Base-by-base conservation (phyloP, 2,797 vertebrate species). In the Lateolabrax maculatus region DNA sequence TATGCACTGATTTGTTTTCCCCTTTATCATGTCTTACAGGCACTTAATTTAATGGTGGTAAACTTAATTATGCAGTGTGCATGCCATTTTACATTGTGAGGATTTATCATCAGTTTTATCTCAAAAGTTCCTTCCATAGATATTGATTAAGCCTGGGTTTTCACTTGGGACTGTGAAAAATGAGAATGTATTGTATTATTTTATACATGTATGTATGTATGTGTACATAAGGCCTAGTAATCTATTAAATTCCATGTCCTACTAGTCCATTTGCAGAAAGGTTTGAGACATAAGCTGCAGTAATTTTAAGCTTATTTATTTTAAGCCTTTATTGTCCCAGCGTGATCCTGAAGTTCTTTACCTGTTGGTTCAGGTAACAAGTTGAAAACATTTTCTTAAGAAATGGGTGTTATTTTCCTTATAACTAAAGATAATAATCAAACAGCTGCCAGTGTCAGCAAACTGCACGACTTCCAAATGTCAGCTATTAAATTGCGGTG, bases 131-230 rank as follows among this genome's bases (percentile, higher is more conserved):
- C 51, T 72, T 86, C 57, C 23, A 15, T 71, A 79, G 62, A 85
- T 80, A 74, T 66, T n/a, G 49, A 86, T 66, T 70, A 79, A 71
- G 61, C 63, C 48, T 68, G 61, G 70, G 57, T 87, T 90, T 88
- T 83, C 76, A 83, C 85, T 87, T 56, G 80, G 86, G 80, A 93
- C 90, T 94, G 93, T 94, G 91, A 94, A 92, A 81, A 87, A 89
- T 80, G 68, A 92, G 90, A 94, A 93, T 94, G 92, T 94, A 91
- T 89, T 85, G 66, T 89, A 75, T 88, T 87, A 75, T 87, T 92
- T 89, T 84, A 46, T 87, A 76, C 43, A 2, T 36, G 27, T 75
- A 41, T 84, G 72, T 87, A 62, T 70, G 73, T 87, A 60, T 83
- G 81, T 93, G 86, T 90, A 90, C 81, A 90, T 88, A 91, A 89